These are phyloP conservation scores for Tricholauxania praeusta DNA, from an alignment of 2,888 invertebrate species.

Conservation along the genomic window DNA sequence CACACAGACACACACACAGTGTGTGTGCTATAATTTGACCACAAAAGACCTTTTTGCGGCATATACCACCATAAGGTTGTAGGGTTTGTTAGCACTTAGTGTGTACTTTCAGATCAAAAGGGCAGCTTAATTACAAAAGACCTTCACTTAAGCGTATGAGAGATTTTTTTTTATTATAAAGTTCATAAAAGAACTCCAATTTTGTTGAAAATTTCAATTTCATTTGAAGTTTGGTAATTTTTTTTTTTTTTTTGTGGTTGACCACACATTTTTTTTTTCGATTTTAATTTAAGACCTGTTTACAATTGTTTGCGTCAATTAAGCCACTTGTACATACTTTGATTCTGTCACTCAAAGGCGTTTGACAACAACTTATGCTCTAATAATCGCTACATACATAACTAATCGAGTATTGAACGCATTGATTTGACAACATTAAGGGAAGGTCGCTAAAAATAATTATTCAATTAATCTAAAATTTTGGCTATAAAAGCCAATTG, in stretches of 20 bases:
- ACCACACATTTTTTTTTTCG: not conserved
- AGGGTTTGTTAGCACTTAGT: not conserved
- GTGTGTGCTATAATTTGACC: not conserved
- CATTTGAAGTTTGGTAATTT: not conserved
- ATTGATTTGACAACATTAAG: not conserved
- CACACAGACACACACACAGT: not conserved
- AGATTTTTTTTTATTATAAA: too few species aligned
- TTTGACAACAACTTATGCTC: not conserved
- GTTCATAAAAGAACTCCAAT: not conserved
- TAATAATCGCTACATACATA: not conserved
- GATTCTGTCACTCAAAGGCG: too few species aligned
- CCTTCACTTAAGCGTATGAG: not conserved
- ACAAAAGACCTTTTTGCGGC: too few species aligned
- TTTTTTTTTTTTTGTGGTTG: not conserved
- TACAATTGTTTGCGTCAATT: too few species aligned
- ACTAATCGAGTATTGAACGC: not conserved
- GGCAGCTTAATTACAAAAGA: not conserved
- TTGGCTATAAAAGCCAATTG: conserved; percentile 56
- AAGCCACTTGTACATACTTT: too few species aligned
- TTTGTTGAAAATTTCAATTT: not conserved
- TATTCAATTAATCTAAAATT: conserved; percentile 3
- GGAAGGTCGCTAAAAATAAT: not conserved
- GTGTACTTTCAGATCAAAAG: not conserved
- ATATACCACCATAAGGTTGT: too few species aligned
- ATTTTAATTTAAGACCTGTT: too few species aligned